phyloP scores from a whole-genome alignment of 2,888 invertebrate genomes.

The Melanchra persicariae region DNA sequence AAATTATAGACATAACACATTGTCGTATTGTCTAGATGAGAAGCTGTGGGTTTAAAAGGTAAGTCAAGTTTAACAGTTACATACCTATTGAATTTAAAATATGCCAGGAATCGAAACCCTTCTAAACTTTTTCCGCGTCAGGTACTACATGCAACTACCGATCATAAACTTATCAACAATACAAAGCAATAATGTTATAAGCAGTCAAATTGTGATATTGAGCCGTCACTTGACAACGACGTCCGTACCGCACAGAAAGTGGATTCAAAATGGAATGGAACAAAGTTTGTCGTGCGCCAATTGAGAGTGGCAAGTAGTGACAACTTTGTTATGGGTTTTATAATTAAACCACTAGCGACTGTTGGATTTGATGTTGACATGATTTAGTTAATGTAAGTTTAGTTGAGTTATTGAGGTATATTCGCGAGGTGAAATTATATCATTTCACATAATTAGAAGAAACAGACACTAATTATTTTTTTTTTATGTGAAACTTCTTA shows the following conservation, averaged over 20 bases:
- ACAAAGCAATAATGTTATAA: too few relatives aligned
- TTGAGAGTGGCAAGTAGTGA: slow-evolving; percentile 58
- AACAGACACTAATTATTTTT: neutral
- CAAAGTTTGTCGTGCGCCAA: slow-evolving; percentile 37
- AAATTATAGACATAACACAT: too few relatives aligned
- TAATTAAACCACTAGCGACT: slow-evolving; percentile 61
- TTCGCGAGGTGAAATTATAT: neutral
- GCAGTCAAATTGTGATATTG: neutral
- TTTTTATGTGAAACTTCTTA: too few relatives aligned
- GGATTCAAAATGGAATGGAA: slow-evolving; percentile 25
- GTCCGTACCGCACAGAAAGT: slow-evolving; percentile 10
- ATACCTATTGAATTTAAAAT: too few relatives aligned
- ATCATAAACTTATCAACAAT: too few relatives aligned
- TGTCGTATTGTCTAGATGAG: too few relatives aligned
- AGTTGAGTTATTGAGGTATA: neutral
- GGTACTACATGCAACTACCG: too few relatives aligned
- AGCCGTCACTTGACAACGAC: slow-evolving; percentile 5
- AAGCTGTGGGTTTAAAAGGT: too few relatives aligned
- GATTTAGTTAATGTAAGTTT: slow-evolving; percentile 16
- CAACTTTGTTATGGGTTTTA: slow-evolving; percentile 44
- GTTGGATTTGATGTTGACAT: slow-evolving; percentile 17
- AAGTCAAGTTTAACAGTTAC: too few relatives aligned
- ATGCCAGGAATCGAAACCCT: too few relatives aligned
- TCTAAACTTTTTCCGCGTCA: too few relatives aligned
- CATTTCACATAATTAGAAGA: too few relatives aligned